A percentile compares a stretch with the other conserved stretches of the same genome.
Conservation (phyloP, 2,888 invertebrate genomes). For the Pachydiplax longipennis region DNA sequence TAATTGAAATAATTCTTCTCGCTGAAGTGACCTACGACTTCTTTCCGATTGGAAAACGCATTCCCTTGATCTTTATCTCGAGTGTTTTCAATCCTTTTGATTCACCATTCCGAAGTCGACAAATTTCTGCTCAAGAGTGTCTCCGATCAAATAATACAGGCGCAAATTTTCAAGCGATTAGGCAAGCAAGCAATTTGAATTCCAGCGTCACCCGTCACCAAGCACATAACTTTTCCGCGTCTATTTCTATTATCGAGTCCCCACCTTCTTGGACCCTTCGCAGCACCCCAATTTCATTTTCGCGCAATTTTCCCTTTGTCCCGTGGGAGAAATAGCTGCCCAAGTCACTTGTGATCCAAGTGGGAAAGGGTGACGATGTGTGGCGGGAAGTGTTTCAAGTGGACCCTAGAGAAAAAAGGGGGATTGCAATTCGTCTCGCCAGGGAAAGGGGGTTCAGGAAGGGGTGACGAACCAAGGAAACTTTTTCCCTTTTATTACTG, state of each 20-base stretch:
- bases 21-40: too few relatives aligned
- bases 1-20: too few relatives aligned
- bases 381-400: not conserved
- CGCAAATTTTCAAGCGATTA: too few relatives aligned
- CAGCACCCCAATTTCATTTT: not conserved
- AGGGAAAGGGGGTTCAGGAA: not conserved
- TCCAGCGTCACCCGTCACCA: too few relatives aligned
- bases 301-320: not conserved
- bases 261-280: not conserved
- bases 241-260: not conserved
- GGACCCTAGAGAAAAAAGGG: not conserved
- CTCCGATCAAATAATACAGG: too few relatives aligned
- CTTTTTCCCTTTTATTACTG: not conserved
- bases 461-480: not conserved
- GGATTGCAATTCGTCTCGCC: slow-evolving; percentile 20
- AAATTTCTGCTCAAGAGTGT: too few relatives aligned
- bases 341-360: not conserved
- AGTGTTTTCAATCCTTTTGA: too few relatives aligned
- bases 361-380: not conserved
- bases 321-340: not conserved
- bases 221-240: not conserved
- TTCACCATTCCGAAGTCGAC: too few relatives aligned
- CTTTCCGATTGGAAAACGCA: too few relatives aligned
- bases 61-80: too few relatives aligned
- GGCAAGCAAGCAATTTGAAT: too few relatives aligned